Conservation (phyloP, 2,797 vertebrate species). For the Acanthurus leucopareius region DNA sequence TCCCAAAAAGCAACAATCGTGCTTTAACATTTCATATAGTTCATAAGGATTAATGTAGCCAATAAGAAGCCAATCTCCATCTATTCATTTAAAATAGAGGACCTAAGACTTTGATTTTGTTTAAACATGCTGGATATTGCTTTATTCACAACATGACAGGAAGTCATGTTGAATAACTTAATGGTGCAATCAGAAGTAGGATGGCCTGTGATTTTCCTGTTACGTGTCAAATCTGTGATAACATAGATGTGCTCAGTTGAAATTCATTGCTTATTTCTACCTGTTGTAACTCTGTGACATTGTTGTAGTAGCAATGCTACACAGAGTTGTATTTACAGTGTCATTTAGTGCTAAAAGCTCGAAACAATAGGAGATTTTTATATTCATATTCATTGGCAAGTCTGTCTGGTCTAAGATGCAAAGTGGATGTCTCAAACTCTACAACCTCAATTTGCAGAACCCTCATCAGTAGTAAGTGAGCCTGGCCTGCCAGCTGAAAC, state of each 20-base stretch:
- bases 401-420: constrained; percentile 4
- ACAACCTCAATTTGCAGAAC: constrained; percentile 31
- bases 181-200: constrained; percentile 16
- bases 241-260: neutral
- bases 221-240: constrained; percentile 15
- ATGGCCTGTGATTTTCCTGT: constrained; percentile 14
- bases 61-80: neutral
- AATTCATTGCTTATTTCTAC: neutral
- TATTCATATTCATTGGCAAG: constrained; percentile 1
- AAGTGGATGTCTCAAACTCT: constrained; percentile 14
- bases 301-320: neutral
- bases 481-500: constrained; percentile 62
- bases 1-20: neutral
- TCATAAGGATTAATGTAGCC: neutral
- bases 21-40: neutral
- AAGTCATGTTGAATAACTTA: constrained; percentile 30
- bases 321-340: neutral
- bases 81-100: neutral
- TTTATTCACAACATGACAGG: constrained; percentile 34
- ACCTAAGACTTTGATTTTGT: neutral
- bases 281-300: neutral
- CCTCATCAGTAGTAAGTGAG: constrained; percentile 49
- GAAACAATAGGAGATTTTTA: constrained; percentile 1
- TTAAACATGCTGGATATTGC: constrained; percentile 18
- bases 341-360: neutral